phyloP scores from a whole-genome alignment of 2,888 invertebrate genomes.

The Lamproptera curius region DNA sequence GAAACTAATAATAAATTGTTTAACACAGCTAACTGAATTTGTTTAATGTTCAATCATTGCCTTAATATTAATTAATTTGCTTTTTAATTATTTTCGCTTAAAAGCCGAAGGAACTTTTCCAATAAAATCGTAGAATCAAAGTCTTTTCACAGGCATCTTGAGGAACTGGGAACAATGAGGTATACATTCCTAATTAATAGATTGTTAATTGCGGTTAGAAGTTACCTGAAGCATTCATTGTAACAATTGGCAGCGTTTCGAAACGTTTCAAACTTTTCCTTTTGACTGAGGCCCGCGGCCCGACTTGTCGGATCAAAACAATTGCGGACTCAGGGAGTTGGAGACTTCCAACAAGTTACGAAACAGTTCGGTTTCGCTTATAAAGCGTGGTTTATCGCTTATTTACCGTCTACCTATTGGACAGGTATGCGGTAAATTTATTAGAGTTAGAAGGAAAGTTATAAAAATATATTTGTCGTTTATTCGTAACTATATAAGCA shows the following conservation, averaged over 20 bases:
- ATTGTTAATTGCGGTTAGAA: constrained; percentile 33
- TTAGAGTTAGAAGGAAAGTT: too few relatives aligned
- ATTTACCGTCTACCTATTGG: constrained; percentile 17
- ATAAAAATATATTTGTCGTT: too few relatives aligned
- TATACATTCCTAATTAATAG: constrained; percentile 14
- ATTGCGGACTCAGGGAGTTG: constrained; percentile 45
- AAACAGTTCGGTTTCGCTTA: constrained; percentile 39
- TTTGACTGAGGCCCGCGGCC: constrained; percentile 46
- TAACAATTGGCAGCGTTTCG: constrained; percentile 49
- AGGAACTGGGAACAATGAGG: background rate
- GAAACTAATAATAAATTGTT: too few relatives aligned
- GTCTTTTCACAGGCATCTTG: background rate
- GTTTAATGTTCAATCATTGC: too few relatives aligned
- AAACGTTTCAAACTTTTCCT: constrained; percentile 58
- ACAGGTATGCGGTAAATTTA: too few relatives aligned
- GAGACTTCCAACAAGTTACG: constrained; percentile 34
- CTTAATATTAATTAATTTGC: too few relatives aligned
- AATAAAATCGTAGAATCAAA: background rate
- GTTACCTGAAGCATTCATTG: constrained; percentile 38
- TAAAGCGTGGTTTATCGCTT: constrained; percentile 18
- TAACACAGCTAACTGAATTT: too few relatives aligned
- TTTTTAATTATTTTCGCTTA: too few relatives aligned
- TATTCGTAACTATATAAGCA: too few relatives aligned
- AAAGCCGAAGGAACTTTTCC: background rate
- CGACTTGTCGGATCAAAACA: constrained; percentile 48